phyloP scores from a whole-genome alignment of 2,888 invertebrate genomes.

The Metacarcinus magister region DNA sequence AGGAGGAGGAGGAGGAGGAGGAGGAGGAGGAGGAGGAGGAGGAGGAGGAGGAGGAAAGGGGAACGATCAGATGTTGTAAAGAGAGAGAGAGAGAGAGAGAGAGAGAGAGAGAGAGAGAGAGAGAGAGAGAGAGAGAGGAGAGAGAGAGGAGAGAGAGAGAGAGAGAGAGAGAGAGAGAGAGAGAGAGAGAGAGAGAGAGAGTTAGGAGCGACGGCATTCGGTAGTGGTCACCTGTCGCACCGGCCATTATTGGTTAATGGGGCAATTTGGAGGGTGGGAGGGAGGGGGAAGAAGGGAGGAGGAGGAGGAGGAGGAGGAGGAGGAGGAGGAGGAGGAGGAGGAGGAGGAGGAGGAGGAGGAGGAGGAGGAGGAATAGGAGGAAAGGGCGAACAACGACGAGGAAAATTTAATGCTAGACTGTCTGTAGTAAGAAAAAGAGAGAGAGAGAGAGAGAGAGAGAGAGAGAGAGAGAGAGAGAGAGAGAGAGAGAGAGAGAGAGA shows the following conservation, averaged over 20 bases:
- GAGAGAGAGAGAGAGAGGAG: neutral
- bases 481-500: conserved; percentile 10
- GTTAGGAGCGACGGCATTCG: conserved; percentile 13
- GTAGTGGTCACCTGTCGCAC: conserved; percentile 54
- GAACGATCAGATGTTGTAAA: neutral
- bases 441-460: neutral
- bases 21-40: neutral
- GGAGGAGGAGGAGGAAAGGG: neutral
- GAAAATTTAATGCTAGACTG: neutral
- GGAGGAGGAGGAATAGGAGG: neutral
- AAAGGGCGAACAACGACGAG: neutral
- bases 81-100: neutral
- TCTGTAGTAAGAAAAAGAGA: neutral
- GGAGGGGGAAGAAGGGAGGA: neutral
- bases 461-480: neutral
- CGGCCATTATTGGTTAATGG: conserved; percentile 50
- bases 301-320: conserved; percentile 18
- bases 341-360: neutral
- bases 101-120: neutral
- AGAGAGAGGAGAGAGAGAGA: neutral
- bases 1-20: neutral
- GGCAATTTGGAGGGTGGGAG: conserved; percentile 17
- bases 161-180: neutral
- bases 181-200: neutral
- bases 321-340: neutral